Evolutionary conservation across 2,888 invertebrate genomes (phyloP), one percentile per base, ranked within the genome.

Genomic region (Malacosoma neustria): DNA sequence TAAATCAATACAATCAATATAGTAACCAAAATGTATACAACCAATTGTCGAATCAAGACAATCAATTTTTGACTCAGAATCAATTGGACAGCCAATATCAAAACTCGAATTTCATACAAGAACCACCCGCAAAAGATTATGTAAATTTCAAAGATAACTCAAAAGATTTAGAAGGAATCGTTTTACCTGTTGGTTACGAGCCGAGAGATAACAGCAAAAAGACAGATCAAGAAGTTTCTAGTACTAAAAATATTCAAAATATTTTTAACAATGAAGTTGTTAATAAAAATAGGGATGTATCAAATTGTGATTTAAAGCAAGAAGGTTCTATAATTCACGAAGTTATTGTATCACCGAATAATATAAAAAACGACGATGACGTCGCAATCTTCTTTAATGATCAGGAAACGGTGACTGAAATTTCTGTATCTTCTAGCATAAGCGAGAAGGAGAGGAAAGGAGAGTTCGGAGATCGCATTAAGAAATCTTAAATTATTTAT

Each of bases 321-420:
- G 84, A 87, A 32, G 72, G 80, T 3, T 87, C 88, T 0, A 54
- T 85, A 0, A 76, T 68, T 11, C 82, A 76, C 38, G 70, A 73
- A 0, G 72, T 87, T 0, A 61, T 81, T 0, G 74, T 87, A 0
- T 71, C 86, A 0, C 65, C 87, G 0, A 72, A 75, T 3, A 45
- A 63, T 1, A 67, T 69, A 0, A 49, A 59, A 14, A 52, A 87
- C 36, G 87, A 89, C 15, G 88, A 88, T 36, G 89, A 89, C 36
- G 88, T 90, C 0, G 89, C 89, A 0, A 68, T 90, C 15, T 90
- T 86, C 55, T 90, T 89, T 49, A 73, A 69, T 1, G 64, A 71
- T 1, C 41, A 51, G 37, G 65, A 49, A 34, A 49, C 75, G 0
- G 79, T 85, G 0, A 87, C 87, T 0, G 87, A 87, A 52, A 80